Evolutionary conservation across 2,888 invertebrate genomes (phyloP).

Genomic region (Torymus texanus): DNA sequence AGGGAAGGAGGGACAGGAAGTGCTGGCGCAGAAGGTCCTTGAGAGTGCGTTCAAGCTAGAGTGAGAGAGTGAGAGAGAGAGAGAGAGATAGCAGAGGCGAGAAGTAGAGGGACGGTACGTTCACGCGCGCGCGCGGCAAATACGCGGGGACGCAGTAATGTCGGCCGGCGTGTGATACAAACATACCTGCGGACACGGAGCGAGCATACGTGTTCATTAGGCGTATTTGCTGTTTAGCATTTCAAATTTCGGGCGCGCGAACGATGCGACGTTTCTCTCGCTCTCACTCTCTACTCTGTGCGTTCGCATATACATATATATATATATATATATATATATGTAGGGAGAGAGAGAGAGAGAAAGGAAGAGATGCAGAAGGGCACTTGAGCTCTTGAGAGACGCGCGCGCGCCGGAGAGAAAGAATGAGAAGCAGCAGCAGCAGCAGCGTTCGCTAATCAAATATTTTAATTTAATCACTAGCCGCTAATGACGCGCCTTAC

Average conservation of each 20-base stretch:
- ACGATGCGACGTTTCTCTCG: no score
- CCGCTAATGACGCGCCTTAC: constrained; percentile 69
- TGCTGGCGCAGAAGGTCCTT: constrained; percentile 1
- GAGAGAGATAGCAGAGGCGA: background rate
- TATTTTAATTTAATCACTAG: constrained; percentile 73
- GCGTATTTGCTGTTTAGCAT: constrained; percentile 75
- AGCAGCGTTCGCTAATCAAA: constrained; percentile 71
- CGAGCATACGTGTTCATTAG: constrained; percentile 75
- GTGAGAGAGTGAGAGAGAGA: constrained; percentile 46
- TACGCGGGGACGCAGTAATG: constrained; percentile 66
- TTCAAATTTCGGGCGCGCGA: constrained; percentile 69
- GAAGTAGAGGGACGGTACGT: constrained; percentile 57
- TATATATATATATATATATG: no score
- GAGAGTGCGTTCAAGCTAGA: constrained; percentile 8
- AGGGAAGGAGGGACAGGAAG: constrained; percentile 51
- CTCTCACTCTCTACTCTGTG: background rate
- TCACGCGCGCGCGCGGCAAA: constrained; percentile 63
- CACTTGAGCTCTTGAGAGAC: no score
- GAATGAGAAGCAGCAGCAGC: constrained; percentile 3
- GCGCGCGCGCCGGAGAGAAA: constrained; percentile 3
- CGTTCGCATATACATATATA: no score
- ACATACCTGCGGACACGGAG: constrained; percentile 59
- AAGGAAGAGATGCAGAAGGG: no score
- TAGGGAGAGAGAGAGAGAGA: no score
- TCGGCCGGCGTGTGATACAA: constrained; percentile 69